Evolutionary conservation across 2,797 vertebrate species (phyloP), one percentile per base, ranked within the genome.

Genomic region (Gymnoscopelus braueri): DNA sequence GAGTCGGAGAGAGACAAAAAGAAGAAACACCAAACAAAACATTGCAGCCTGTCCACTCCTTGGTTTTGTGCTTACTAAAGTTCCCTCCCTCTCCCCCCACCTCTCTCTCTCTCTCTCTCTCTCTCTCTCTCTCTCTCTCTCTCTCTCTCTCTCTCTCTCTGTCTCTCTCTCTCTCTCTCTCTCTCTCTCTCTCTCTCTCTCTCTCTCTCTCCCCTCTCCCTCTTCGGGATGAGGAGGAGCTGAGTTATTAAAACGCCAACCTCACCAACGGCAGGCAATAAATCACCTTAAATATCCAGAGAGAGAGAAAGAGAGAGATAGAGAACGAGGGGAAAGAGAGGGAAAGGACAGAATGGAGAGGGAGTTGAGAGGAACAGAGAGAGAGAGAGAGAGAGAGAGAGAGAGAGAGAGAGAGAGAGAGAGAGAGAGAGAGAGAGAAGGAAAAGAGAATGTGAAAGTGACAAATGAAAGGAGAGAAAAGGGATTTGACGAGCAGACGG

Each of bases 221-320:
- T 48, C 12, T 48, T 87, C 69, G 77, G 79, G 69, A 75, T 57
- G 83, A 90, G 83, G 87, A 94, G 87, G 84, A 92, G 84, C 91
- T 94, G 93, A 93, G 91, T 94, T 94, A 94, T 94, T 94, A 93
- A 94, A 94, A 94, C 83, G 88, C 89, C 94, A 94, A 88, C 89
- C 88, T 92, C 91, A 93, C 92, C 92, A 93, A 93, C 92, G 89
- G 90, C 91, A 92, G 81, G 92, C 87, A 91, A 94, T 94, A 93
- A 94, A 94, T 94, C 93, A 94, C 92, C 88, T 88, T 91, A 91
- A 92, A 91, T 90, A 92, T 94, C 90, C 86, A 84, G 73, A 83
- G 77, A 78, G 75, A 63, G 65, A 71, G 65, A 67, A 61, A 60
- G 5, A 68, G 49, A 65, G 51, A 67, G 15, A 84, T 80, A 78